phyloP scores from a whole-genome alignment of 1,140 invertebrate species.

The Phymorhynchus buccinoides region DNA sequence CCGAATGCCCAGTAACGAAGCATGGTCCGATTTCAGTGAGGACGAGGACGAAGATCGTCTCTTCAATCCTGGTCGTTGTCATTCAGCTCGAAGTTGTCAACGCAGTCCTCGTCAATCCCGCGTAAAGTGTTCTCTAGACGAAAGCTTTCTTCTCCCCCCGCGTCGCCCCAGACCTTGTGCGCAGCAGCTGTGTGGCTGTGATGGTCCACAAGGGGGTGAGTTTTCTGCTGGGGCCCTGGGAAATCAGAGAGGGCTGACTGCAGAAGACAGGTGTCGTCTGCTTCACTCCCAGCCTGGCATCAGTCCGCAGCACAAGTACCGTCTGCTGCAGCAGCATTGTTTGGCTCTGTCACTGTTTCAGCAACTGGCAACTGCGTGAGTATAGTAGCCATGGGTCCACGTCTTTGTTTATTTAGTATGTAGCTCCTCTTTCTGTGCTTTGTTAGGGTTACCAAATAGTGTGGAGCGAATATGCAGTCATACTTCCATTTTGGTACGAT shows the following conservation, averaged over 20 bases:
- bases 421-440: too few species aligned
- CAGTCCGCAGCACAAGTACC: slow-evolving; percentile 5
- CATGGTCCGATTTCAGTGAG: background rate
- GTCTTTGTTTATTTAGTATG: too few species aligned
- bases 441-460: too few species aligned
- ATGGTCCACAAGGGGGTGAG: background rate
- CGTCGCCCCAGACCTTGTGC: background rate
- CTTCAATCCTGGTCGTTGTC: background rate
- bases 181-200: background rate
- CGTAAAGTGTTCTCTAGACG: background rate
- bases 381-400: background rate
- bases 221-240: background rate
- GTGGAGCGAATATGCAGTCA: too few species aligned
- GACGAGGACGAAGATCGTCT: background rate
- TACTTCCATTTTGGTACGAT: too few species aligned
- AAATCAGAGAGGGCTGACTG: background rate
- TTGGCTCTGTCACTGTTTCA: slow-evolving; percentile 26
- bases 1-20: background rate
- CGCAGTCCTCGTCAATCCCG: background rate
- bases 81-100: background rate
- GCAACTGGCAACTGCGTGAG: slow-evolving; percentile 25
- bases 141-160: background rate
- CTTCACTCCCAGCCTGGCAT: slow-evolving; percentile 1
- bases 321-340: slow-evolving; percentile 20
- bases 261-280: slow-evolving; percentile 1